Conservation (phyloP, 2,888 invertebrate species). For the Cantharis rufa region DNA sequence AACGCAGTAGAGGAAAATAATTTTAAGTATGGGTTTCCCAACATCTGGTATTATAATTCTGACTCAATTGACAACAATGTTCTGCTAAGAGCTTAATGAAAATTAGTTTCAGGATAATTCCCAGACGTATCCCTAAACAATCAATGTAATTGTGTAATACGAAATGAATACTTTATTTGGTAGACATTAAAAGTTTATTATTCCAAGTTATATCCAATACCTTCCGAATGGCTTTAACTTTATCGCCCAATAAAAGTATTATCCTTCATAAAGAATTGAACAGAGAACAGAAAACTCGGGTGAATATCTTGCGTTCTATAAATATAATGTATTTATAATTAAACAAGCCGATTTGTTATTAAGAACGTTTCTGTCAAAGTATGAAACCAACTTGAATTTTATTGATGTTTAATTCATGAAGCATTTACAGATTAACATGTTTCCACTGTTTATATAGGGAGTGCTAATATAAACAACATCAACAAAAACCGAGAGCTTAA, state of each 20-base stretch:
- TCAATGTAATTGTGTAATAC: not conserved
- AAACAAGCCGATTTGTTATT: not conserved
- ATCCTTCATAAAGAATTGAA: too few species aligned
- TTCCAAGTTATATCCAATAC: not conserved
- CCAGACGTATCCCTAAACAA: not conserved
- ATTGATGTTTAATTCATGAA: not conserved
- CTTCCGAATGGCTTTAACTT: not conserved
- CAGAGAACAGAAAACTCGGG: not conserved
- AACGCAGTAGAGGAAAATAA: not conserved
- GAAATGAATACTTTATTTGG: not conserved
- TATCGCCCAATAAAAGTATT: not conserved
- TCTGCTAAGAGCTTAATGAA: not conserved
- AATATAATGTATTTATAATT: not conserved
- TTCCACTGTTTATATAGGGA: not conserved
- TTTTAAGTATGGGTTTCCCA: not conserved
- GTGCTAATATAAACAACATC: not conserved
- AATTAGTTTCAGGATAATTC: not conserved
- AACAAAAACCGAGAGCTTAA: not conserved
- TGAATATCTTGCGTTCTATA: not conserved
- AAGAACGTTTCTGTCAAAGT: not conserved
- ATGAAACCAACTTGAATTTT: not conserved
- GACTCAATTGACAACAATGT: not conserved
- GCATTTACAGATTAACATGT: not conserved
- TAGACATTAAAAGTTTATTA: not conserved
- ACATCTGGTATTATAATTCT: not conserved